phyloP scores from a whole-genome alignment of 2,113 vertebrate genomes.

The Cyrtonyx montezumae region DNA sequence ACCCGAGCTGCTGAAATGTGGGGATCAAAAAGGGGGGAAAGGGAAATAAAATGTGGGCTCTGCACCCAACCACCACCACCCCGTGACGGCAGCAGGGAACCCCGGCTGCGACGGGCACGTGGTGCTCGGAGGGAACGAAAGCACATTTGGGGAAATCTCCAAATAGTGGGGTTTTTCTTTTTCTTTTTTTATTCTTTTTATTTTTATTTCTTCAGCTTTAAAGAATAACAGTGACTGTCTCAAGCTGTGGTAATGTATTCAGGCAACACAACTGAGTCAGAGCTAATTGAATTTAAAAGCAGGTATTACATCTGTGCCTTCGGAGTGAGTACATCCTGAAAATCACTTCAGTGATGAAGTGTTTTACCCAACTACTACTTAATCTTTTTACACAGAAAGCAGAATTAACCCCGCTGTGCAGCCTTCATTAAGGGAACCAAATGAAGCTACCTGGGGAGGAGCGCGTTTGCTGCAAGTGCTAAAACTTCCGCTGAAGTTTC shows the following conservation, averaged over 20 bases:
- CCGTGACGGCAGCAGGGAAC: fast-evolving
- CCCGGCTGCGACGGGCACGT: not conserved
- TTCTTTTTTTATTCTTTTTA: not conserved
- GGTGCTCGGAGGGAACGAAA: slow-evolving; percentile 70
- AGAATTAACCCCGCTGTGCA: not conserved
- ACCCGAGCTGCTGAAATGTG: fast-evolving
- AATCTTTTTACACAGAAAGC: slow-evolving; percentile 42
- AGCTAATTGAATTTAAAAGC: slow-evolving; percentile 84
- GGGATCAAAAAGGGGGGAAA: not conserved
- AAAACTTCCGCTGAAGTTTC: slow-evolving; percentile 58
- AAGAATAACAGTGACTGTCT: slow-evolving; percentile 54
- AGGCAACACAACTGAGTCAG: slow-evolving; percentile 72
- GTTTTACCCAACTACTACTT: slow-evolving; percentile 52
- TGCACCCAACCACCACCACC: too few species aligned
- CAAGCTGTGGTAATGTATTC: slow-evolving; percentile 78
- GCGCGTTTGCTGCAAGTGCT: slow-evolving; percentile 13
- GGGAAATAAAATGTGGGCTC: fast-evolving
- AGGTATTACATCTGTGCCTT: slow-evolving; percentile 78
- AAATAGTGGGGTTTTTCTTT: not conserved
- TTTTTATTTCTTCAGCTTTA: not conserved
- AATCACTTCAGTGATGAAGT: slow-evolving; percentile 43
- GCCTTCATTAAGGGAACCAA: slow-evolving; percentile 65
- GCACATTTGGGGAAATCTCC: slow-evolving; percentile 72
- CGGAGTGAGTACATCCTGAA: slow-evolving; percentile 44
- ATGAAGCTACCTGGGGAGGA: slow-evolving; percentile 60